These are phyloP conservation scores for Polymixis lichenea DNA, from an alignment of 2,888 invertebrate species.

Conservation along the genomic window DNA sequence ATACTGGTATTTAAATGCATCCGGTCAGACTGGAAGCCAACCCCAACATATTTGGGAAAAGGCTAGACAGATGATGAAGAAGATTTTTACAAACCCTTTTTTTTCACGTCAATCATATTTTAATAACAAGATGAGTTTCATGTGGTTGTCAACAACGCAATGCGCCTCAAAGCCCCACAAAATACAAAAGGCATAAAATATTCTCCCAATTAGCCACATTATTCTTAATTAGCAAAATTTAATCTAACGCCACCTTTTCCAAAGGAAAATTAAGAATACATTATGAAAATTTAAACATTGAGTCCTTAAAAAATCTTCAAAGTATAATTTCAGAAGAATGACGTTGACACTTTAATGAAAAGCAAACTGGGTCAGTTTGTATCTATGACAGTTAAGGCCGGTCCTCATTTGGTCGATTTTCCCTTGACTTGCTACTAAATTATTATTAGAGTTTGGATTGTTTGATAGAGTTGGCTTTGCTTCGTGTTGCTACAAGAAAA, in stretches of 20 bases:
- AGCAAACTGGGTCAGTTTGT: slow-evolving; percentile 64
- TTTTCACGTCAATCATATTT: no score
- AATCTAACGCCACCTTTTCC: slow-evolving; percentile 18
- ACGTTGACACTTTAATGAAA: slow-evolving; percentile 64
- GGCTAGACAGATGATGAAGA: no score
- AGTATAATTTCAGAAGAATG: slow-evolving; percentile 56
- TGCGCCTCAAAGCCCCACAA: background rate
- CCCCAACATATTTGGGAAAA: no score
- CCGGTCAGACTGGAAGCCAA: no score
- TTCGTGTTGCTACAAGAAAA: slow-evolving; percentile 25
- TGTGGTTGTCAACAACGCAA: background rate
- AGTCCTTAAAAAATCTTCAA: slow-evolving; percentile 47
- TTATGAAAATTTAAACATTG: slow-evolving; percentile 43
- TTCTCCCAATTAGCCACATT: slow-evolving; percentile 33
- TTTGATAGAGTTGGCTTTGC: slow-evolving; percentile 40
- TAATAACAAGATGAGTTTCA: no score
- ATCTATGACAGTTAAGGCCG: slow-evolving; percentile 58
- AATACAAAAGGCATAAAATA: slow-evolving; percentile 5
- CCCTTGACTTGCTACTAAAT: slow-evolving; percentile 55
- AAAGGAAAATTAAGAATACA: slow-evolving; percentile 38
- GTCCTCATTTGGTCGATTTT: slow-evolving; percentile 56
- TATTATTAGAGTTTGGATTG: slow-evolving; percentile 55
- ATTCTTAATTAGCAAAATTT: slow-evolving; percentile 35
- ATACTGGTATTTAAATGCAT: no score
- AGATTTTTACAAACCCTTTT: no score